phyloP scores from a whole-genome alignment of 30 jellyfish, hydroid and myxozoan species.

The Sanderia malayensis region DNA sequence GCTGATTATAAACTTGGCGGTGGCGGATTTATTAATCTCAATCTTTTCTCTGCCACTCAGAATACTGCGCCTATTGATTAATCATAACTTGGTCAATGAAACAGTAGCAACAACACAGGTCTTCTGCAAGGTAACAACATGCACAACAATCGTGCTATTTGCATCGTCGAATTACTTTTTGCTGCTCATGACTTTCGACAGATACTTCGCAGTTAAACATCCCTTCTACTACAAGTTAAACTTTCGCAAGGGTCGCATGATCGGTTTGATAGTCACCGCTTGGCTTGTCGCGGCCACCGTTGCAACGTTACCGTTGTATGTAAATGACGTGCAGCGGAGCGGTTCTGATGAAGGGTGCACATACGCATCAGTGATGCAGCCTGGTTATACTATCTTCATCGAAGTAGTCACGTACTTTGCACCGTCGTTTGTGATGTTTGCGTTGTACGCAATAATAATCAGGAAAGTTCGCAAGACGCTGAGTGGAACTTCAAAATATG shows the following conservation, averaged over 20 bases:
- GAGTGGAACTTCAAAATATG: not conserved
- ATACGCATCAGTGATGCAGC: slow-evolving; percentile 38
- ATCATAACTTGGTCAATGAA: not conserved
- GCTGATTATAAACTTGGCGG: slow-evolving; percentile 53
- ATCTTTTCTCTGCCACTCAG: slow-evolving; percentile 38
- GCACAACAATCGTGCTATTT: slow-evolving; percentile 43
- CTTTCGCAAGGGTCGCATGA: slow-evolving; percentile 26
- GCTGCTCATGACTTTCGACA: slow-evolving; percentile 56
- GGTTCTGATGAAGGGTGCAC: slow-evolving; percentile 30
- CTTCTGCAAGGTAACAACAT: slow-evolving; percentile 37
- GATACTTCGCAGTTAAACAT: slow-evolving; percentile 49
- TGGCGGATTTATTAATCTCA: slow-evolving; percentile 55
- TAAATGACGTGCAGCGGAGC: slow-evolving; percentile 5
- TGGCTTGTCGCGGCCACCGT: slow-evolving; percentile 31
- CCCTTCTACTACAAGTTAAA: slow-evolving; percentile 26
- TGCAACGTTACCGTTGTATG: slow-evolving; percentile 31
- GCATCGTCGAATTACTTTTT: slow-evolving; percentile 50
- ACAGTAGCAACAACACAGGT: slow-evolving; percentile 13
- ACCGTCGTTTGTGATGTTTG: slow-evolving; percentile 37
- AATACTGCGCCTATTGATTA: slow-evolving; percentile 20
- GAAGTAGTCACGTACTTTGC: slow-evolving; percentile 47
- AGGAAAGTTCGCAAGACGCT: slow-evolving; percentile 18
- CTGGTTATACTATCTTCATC: slow-evolving; percentile 29
- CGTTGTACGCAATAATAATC: slow-evolving; percentile 22
- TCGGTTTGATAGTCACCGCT: slow-evolving; percentile 8